Evolutionary conservation across 2,113 vertebrate species (phyloP).

Genomic region (Chaetops frenatus): DNA sequence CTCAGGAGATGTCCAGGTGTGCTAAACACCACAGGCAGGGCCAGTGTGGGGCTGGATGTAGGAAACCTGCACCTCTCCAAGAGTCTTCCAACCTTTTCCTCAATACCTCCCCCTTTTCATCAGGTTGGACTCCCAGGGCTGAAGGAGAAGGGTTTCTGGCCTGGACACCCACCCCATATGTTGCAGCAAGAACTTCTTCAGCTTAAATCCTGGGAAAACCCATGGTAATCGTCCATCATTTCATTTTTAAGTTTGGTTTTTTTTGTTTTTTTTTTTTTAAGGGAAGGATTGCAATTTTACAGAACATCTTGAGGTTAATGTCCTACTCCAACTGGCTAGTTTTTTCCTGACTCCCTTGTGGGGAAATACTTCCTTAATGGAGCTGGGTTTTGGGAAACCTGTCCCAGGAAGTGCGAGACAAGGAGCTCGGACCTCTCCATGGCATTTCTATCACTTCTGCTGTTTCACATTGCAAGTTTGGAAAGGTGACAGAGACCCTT

Average conservation of each 20-base stretch:
- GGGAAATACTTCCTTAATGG: background rate
- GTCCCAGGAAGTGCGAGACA: background rate
- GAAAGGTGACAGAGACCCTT: background rate
- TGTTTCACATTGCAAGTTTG: background rate
- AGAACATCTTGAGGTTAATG: background rate
- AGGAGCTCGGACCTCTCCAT: background rate
- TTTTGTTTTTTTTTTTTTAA: background rate
- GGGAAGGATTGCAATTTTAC: background rate
- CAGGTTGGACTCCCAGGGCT: background rate
- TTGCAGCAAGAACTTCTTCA: background rate
- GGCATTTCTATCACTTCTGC: background rate
- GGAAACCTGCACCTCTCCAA: background rate
- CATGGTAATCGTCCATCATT: background rate
- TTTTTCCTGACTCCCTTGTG: background rate
- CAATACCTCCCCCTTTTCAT: background rate
- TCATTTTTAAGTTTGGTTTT: fast-evolving
- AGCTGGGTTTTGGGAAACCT: background rate
- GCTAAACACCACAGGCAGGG: background rate
- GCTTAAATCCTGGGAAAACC: background rate
- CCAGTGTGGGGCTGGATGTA: fast-evolving
- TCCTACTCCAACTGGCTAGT: background rate
- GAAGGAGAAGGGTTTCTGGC: background rate
- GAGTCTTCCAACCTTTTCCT: background rate
- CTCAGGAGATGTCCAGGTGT: background rate
- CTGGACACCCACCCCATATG: background rate